Base-by-base conservation (phyloP, 2,888 invertebrate genomes). In the Drosophila vallismaia region DNA sequence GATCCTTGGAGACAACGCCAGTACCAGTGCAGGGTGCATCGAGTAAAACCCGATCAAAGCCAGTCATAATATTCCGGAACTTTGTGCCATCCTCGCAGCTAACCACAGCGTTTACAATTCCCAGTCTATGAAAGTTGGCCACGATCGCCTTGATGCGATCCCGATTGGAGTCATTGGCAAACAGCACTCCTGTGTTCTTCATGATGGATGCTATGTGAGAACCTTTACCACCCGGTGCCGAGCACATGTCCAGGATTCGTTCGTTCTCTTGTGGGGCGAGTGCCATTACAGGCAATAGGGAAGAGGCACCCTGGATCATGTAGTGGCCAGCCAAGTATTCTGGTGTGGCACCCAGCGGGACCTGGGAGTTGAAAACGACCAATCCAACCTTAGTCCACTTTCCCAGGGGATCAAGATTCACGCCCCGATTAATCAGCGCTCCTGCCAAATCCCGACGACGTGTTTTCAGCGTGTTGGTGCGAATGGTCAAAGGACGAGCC, bases 1-100 rank as follows among this genome's bases (percentile, higher is more conserved):
- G 97, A 93, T 99, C 99, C 92, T 99, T 99, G 28, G 98, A 95
- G 42, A 99, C 96, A 8, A 99, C 98, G 29, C 99, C 99, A 0
- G 99, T 99, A 36, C 99, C 99, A 40, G 98, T 97, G 90, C 99
- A 99, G 0, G 99, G 99, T 0, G 99, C 99, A 93, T 99, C 99
- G 50, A 99, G 92, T 33, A 99, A 92, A 5, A 99, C 97, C 82
- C 99, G 94, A 91, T 99, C 99, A 90, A 99, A 99, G 1, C 97
- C 97, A 88, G 95, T 96, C 91, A 98, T 95, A 9, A 96, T 93
- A 91, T 95, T 93, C 0, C 96, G 95, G 88, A 97, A 96, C 87
- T 96, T 95, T 57, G 97, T 93, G 1, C 98, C 99, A 92, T 99
- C 99, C 89, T 97, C 94, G 75, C 95, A 95, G 77, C 96, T 96